phyloP scores from a whole-genome alignment of 2,888 invertebrate species.

The Pseudeuparius sepicola region DNA sequence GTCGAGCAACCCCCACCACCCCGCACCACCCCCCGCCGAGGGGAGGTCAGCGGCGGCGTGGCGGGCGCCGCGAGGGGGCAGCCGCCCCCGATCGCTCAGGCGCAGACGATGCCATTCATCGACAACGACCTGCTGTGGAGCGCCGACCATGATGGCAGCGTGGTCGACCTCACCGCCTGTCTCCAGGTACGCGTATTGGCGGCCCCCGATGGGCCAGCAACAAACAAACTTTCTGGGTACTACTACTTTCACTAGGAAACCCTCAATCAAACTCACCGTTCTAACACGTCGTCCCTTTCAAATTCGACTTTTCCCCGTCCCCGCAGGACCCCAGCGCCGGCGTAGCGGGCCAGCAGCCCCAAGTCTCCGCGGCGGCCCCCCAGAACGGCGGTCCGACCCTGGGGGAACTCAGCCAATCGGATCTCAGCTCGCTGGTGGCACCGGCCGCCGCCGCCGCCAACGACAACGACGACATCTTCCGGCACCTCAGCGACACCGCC shows the following conservation, averaged over 20 bases:
- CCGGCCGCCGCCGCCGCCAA: slow-evolving; percentile 44
- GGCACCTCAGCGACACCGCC: slow-evolving; percentile 71
- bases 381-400: slow-evolving; percentile 39
- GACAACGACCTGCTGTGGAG: slow-evolving; percentile 92
- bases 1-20: no score
- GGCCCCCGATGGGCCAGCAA: no score
- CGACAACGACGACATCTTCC: slow-evolving; percentile 71
- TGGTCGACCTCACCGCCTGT: slow-evolving; percentile 84
- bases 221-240: no score
- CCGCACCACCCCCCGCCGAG: slow-evolving; percentile 15
- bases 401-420: slow-evolving; percentile 63
- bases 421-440: slow-evolving; percentile 58
- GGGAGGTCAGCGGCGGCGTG: slow-evolving; percentile 6
- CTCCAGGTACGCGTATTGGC: slow-evolving; percentile 65
- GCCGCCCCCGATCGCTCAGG: no score
- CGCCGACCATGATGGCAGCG: slow-evolving; percentile 90
- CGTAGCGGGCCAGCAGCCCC: slow-evolving; percentile 45
- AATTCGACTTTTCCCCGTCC: no score
- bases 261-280: no score
- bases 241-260: no score
- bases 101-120: slow-evolving; percentile 88
- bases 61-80: slow-evolving; percentile 4
- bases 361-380: slow-evolving; percentile 31
- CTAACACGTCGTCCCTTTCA: no score
- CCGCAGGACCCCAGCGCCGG: no score